Evolutionary conservation across 2,113 vertebrate genomes (phyloP).

Genomic region (Larimichthys polyactis): DNA sequence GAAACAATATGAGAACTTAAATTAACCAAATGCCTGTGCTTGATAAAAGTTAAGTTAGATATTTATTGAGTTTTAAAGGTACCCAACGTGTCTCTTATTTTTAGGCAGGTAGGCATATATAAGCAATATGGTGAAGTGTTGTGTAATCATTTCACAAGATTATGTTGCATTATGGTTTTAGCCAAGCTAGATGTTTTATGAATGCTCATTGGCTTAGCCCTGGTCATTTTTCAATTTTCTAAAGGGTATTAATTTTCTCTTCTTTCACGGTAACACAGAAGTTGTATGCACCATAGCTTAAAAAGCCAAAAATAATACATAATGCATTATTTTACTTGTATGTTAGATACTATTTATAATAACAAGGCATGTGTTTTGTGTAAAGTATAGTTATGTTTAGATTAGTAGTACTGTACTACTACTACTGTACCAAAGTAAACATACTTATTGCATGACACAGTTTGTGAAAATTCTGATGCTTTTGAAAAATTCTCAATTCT

Average conservation of each 20-base stretch:
- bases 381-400: background rate
- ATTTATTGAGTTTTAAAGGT: background rate
- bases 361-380: background rate
- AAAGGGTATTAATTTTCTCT: background rate
- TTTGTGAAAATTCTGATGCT: background rate
- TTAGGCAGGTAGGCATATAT: conserved; percentile 7
- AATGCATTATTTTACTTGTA: conserved; percentile 1
- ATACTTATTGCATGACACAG: background rate
- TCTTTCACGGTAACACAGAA: background rate
- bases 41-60: background rate
- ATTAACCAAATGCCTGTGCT: background rate
- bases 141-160: conserved; percentile 59
- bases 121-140: conserved; percentile 44
- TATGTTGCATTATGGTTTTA: conserved; percentile 46
- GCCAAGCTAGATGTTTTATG: conserved; percentile 2
- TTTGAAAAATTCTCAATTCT: background rate
- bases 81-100: background rate
- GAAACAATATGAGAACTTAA: background rate
- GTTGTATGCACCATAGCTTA: background rate
- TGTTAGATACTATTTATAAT: background rate
- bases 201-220: background rate
- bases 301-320: background rate
- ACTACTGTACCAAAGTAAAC: background rate
- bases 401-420: background rate
- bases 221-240: conserved; percentile 2